phyloP scores from a whole-genome alignment of 1,140 invertebrate genomes.

The Helicoverpa zea region DNA sequence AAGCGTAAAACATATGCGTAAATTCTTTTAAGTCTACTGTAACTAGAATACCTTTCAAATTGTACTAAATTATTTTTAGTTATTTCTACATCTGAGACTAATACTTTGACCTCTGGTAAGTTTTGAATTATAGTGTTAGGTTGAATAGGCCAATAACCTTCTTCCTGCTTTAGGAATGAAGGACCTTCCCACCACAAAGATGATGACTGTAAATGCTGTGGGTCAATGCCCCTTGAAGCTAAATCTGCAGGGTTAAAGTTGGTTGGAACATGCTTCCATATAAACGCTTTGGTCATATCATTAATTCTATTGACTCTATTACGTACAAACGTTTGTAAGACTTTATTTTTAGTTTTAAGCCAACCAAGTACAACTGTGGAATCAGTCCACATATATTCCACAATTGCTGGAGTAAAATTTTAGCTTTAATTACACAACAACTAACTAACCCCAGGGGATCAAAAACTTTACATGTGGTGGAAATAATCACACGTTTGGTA shows the following conservation, averaged over 20 bases:
- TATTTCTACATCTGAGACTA: no score
- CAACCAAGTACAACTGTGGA: conserved; percentile 56
- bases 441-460: conserved; percentile 69
- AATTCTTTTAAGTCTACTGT: neutral
- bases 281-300: conserved; percentile 31
- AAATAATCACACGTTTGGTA: conserved; percentile 59
- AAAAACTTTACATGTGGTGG: conserved; percentile 62
- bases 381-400: conserved; percentile 58
- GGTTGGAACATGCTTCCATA: conserved; percentile 46
- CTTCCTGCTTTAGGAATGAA: no score
- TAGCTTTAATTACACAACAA: conserved; percentile 58
- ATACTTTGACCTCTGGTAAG: no score
- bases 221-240: no score
- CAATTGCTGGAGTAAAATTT: conserved; percentile 67
- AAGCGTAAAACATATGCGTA: conserved; percentile 24
- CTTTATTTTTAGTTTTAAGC: conserved; percentile 41
- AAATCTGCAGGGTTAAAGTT: conserved; percentile 55
- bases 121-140: no score
- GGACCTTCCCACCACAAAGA: no score
- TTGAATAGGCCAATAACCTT: no score
- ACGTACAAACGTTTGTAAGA: conserved; percentile 52
- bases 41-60: no score
- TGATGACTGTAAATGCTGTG: no score
- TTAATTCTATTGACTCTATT: conserved; percentile 55
- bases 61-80: no score